These are phyloP conservation scores for Drosophila nr. fundita DNA, from an alignment of 2,888 invertebrate species.

Conservation along the genomic window DNA sequence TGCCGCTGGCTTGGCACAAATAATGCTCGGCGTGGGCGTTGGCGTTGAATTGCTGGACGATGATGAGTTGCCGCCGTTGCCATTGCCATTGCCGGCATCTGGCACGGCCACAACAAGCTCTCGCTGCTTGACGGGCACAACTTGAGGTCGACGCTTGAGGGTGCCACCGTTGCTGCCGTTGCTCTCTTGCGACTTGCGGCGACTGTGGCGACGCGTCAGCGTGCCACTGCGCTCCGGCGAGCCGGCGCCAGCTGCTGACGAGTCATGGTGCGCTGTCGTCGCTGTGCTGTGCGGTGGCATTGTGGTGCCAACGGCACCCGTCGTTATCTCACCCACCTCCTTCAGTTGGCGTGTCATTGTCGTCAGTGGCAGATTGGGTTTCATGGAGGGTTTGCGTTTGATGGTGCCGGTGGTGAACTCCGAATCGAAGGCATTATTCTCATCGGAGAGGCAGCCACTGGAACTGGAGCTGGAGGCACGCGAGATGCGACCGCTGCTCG, in stretches of 20 bases:
- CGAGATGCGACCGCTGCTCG: constrained; percentile 86
- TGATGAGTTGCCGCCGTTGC: constrained; percentile 65
- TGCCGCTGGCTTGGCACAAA: constrained; percentile 77
- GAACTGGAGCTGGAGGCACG: constrained; percentile 94
- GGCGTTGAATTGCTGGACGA: constrained; percentile 84
- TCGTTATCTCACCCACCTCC: constrained; percentile 91
- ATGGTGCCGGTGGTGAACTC: constrained; percentile 94
- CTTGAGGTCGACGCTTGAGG: constrained; percentile 81
- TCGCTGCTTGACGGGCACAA: constrained; percentile 9
- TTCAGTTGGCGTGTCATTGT: constrained; percentile 95
- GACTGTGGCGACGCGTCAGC: constrained; percentile 86
- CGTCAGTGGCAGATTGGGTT: constrained; percentile 95
- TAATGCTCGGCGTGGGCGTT: constrained; percentile 84
- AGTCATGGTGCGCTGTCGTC: constrained; percentile 76
- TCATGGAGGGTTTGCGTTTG: constrained; percentile 96
- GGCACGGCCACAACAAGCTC: constrained; percentile 27
- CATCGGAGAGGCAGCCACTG: constrained; percentile 93
- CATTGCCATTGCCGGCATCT: constrained; percentile 27
- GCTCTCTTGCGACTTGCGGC: constrained; percentile 85
- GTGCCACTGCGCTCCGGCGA: constrained; percentile 87
- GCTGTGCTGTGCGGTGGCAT: constrained; percentile 7
- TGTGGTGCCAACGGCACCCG: constrained; percentile 43
- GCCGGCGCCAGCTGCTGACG: constrained; percentile 77
- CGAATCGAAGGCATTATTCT: constrained; percentile 89
- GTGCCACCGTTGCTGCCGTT: constrained; percentile 84